Evolutionary conservation across 2,797 vertebrate genomes (phyloP), one percentile per base, ranked within the genome.

Genomic region (Taenioides sp.): DNA sequence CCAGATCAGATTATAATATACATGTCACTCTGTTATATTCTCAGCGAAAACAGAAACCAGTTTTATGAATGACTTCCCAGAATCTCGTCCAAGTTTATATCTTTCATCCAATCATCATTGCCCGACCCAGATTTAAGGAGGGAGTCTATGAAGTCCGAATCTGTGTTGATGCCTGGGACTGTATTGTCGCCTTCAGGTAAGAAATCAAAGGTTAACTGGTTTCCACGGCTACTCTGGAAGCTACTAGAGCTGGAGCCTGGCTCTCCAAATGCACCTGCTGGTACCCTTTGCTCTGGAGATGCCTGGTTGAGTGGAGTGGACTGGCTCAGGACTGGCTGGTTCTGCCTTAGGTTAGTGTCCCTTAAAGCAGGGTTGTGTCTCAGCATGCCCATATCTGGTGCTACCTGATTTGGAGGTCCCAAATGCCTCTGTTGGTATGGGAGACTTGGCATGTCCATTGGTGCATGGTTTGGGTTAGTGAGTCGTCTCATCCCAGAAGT

Each of bases 101-200:
- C 98, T 93, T 98, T 98, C 97, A 99, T 99, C 98, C 98, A 99
- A 93, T 99, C 98, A 63, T 98, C 97, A 0, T 96, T 98, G 70
- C 96, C 95, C 70, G 96, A 96, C 80, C 97, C 97, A 0, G 97
- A 98, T 92, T 98, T 99, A 79, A 99, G 92, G 85, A 99, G 91
- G 16, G 97, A 98, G 86, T 99, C 98, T 60, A 99, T 97, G 89
- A 99, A 99, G 86, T 99, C 97, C 0, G 96, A 97, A 82, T 99
- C 98, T 10, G 96, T 95, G 86, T 95, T 98, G 75, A 98, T 96
- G 0, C 93, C 95, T 9, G 97, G 96, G 60, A 97, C 96, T 58
- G 97, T 95, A 90, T 92, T 95, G 86, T 97, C 96, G 18, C 94
- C 93, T 79, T 96, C 96, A 22, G 95, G 97, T 70, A 99, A 94